A percentile compares a stretch with the other conserved stretches of the same genome.
Evolutionary conservation across 2,888 invertebrate genomes (phyloP).

Genomic region (Strigamia maritima): DNA sequence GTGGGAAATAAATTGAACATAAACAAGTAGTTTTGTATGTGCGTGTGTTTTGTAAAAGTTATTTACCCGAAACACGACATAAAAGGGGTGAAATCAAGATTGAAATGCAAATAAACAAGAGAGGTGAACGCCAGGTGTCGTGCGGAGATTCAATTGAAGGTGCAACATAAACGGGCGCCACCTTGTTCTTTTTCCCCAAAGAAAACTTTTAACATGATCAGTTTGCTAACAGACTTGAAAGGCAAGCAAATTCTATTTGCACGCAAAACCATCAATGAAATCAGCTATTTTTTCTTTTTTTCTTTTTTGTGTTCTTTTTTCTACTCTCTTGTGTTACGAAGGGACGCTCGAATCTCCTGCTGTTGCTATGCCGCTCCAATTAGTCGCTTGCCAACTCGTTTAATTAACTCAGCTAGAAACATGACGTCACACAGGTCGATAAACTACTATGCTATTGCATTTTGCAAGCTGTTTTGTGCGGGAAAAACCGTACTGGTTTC

Average conservation of each 20-base stretch:
- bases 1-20: constrained; percentile 5
- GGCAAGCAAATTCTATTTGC: constrained; percentile 34
- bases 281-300: neutral
- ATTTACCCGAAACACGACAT: constrained; percentile 26
- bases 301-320: neutral
- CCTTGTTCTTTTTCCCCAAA: constrained; percentile 24
- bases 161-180: constrained; percentile 24
- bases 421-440: constrained; percentile 23
- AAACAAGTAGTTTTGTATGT: neutral
- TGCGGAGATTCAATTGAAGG: constrained; percentile 31
- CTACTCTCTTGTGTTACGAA: neutral
- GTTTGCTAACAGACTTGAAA: constrained; percentile 34
- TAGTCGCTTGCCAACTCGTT: constrained; percentile 31
- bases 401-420: constrained; percentile 27
- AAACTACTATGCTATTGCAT: constrained; percentile 6
- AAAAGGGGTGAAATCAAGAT: constrained; percentile 27
- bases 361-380: constrained; percentile 31
- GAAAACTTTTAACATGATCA: constrained; percentile 32
- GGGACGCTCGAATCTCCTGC: constrained; percentile 28
- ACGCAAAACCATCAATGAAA: constrained; percentile 34
- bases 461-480: neutral
- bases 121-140: constrained; percentile 28
- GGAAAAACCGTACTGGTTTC: neutral
- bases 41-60: constrained; percentile 9
- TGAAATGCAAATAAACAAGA: constrained; percentile 32